Conservation (phyloP, 2,113 vertebrate genomes). For the Excalfactoria chinensis region DNA sequence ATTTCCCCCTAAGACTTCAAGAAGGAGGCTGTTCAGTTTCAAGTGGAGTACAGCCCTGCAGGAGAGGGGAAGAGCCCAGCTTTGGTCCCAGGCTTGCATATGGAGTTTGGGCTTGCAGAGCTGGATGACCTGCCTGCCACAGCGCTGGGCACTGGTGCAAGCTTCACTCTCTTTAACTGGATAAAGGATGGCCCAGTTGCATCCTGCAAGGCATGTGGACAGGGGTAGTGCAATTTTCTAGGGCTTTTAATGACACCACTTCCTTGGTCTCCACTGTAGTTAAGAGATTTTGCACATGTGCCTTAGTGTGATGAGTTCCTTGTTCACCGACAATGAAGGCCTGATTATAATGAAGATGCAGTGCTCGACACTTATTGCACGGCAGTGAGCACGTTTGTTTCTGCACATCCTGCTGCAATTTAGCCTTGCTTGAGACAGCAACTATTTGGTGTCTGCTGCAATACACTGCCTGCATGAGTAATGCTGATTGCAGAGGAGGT, state of each 20-base stretch:
- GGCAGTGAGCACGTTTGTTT: neutral
- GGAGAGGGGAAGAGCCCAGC: neutral
- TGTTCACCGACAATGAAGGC: neutral
- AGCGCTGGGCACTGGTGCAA: neutral
- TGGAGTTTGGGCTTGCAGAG: neutral
- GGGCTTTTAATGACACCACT: neutral
- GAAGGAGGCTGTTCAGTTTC: neutral
- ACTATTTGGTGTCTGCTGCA: neutral
- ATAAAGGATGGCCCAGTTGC: neutral
- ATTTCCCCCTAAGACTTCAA: neutral
- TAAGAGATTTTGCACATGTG: fast-evolving
- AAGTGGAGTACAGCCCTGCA: too few species aligned
- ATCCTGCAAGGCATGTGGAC: neutral
- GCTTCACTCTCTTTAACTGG: neutral
- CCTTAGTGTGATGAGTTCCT: neutral
- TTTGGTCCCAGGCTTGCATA: neutral
- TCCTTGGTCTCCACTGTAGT: neutral
- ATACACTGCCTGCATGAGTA: neutral
- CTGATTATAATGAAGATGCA: neutral
- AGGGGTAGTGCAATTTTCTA: neutral
- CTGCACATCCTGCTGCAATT: neutral
- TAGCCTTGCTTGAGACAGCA: neutral
- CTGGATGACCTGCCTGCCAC: too few species aligned
- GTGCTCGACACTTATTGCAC: neutral
- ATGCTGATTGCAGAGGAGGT: neutral